These are phyloP conservation scores for Phaonia tiefii DNA, from an alignment of 2,888 invertebrate species.

Conservation along the genomic window DNA sequence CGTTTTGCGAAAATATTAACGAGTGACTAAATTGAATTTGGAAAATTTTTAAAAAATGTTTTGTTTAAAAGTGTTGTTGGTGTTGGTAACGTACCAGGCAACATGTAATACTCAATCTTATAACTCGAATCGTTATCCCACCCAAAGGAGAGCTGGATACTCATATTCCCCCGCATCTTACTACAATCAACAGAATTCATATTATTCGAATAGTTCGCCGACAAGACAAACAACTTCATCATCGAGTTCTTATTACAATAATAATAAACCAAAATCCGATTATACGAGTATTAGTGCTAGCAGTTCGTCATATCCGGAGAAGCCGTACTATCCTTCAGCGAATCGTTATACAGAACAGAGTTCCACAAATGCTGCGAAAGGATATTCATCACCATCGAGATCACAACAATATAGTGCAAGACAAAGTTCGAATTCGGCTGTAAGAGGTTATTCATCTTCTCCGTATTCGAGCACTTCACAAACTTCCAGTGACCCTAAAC, in stretches of 20 bases:
- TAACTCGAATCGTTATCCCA: constrained; percentile 27
- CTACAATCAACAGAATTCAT: neutral
- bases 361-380: neutral
- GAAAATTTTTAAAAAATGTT: constrained; percentile 15
- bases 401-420: neutral
- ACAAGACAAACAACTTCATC: neutral
- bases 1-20: neutral
- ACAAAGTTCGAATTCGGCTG: neutral
- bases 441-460: neutral
- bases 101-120: constrained; percentile 48
- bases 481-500: neutral
- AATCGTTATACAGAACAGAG: constrained; percentile 13
- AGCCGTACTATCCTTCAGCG: constrained; percentile 23
- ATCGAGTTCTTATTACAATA: neutral
- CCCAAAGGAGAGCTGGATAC: constrained; percentile 32
- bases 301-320: neutral
- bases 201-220: too few relatives aligned
- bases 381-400: constrained; percentile 1
- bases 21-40: too few relatives aligned
- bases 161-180: constrained; percentile 39
- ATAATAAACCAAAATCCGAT: neutral
- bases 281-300: neutral
- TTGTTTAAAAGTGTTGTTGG: neutral
- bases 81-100: constrained; percentile 20
- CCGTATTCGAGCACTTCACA: neutral